These are phyloP conservation scores for Micromys minutus DNA, from an alignment of 2,113 vertebrate species.

Conservation along the genomic window DNA sequence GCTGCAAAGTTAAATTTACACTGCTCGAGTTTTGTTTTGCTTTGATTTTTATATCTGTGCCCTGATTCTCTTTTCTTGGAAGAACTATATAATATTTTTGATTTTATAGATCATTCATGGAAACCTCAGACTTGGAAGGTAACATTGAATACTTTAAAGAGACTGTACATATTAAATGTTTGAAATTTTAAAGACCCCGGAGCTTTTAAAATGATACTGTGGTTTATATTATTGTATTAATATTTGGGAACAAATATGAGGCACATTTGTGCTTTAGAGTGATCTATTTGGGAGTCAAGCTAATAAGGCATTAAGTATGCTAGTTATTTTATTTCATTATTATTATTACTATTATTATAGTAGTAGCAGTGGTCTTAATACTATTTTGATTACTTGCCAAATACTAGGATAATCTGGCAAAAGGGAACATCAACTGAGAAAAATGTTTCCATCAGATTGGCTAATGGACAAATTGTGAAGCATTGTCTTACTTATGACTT, in stretches of 20 bases:
- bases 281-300: no score
- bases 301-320: background rate
- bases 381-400: background rate
- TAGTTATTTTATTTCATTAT: no score
- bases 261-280: background rate
- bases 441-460: no score
- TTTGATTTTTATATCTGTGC: background rate
- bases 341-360: no score
- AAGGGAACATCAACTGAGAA: no score
- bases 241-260: background rate
- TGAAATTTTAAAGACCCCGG: background rate
- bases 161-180: background rate
- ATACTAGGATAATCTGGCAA: background rate
- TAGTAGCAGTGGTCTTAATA: no score
- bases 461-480: no score
- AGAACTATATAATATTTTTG: background rate
- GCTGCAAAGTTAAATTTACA: background rate
- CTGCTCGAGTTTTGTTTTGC: background rate
- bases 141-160: background rate
- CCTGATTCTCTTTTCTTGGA: background rate
- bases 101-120: no score
- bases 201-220: background rate
- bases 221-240: background rate
- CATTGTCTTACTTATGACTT: no score
- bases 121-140: background rate